A percentile compares a stretch with the other conserved stretches of the same genome.
Conservation (phyloP, 2,113 vertebrate species). For the Riparia riparia region DNA sequence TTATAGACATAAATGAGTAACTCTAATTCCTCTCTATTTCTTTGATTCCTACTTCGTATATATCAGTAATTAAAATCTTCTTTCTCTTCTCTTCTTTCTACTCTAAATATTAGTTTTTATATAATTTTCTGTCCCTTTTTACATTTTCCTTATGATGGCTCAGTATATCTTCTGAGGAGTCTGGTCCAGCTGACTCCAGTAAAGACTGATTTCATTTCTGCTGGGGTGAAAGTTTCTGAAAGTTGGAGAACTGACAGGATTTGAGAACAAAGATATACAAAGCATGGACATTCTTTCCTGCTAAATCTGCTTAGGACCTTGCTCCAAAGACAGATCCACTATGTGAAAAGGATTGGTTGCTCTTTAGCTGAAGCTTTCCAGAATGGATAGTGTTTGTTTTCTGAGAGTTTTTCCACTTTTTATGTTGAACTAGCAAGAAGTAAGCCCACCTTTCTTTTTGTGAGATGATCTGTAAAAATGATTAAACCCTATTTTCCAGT, state of each 20-base stretch:
- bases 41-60: not conserved
- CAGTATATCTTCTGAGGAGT: not conserved
- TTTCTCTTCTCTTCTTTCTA: not conserved
- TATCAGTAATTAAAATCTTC: conserved; percentile 43
- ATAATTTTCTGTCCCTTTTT: not conserved
- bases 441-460: not conserved
- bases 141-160: not conserved
- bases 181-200: not conserved
- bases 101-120: not conserved
- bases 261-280: not conserved
- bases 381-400: not conserved
- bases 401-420: not conserved
- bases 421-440: not conserved
- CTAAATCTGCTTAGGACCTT: not conserved
- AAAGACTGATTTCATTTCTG: not conserved
- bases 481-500: not conserved
- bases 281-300: not conserved
- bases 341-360: not conserved
- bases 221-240: not conserved
- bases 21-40: conserved; percentile 23
- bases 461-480: not conserved
- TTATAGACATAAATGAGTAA: not conserved
- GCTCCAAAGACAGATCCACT: not conserved
- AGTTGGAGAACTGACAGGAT: not conserved
- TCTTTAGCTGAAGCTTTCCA: not conserved